These are phyloP conservation scores for Phortica variegata DNA, from an alignment of 1,140 invertebrate species.

Conservation along the genomic window DNA sequence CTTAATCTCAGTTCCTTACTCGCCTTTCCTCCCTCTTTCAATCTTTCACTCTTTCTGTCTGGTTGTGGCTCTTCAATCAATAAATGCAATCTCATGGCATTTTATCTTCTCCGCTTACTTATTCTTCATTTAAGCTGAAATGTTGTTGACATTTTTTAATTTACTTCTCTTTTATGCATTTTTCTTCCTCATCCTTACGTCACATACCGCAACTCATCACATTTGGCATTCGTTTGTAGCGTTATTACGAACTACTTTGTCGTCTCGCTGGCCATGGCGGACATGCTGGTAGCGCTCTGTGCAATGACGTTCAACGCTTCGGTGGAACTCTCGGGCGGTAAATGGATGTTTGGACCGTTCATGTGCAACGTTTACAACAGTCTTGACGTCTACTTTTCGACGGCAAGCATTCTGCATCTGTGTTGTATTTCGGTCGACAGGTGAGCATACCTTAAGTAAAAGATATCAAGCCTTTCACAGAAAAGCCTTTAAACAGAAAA, in stretches of 20 bases:
- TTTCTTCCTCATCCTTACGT: conserved; percentile 18
- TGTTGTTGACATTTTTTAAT: conserved; percentile 4
- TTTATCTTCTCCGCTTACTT: too few species aligned
- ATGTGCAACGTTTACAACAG: conserved; percentile 96
- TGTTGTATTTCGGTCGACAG: conserved; percentile 94
- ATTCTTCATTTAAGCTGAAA: too few species aligned
- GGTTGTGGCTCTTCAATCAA: too few species aligned
- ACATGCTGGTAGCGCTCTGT: conserved; percentile 87
- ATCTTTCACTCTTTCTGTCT: too few species aligned
- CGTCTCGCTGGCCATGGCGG: conserved; percentile 87
- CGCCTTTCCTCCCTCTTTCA: too few species aligned
- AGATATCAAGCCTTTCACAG: too few species aligned
- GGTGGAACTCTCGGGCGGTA: conserved; percentile 71
- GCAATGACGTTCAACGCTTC: conserved; percentile 96
- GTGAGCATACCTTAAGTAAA: conserved; percentile 23
- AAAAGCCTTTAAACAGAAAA: too few species aligned
- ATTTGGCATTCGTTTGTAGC: too few species aligned
- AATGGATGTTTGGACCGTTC: conserved; percentile 83
- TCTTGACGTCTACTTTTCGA: conserved; percentile 93
- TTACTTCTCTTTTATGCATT: neutral
- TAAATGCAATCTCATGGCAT: too few species aligned
- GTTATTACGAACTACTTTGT: conserved; percentile 95
- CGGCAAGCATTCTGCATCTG: conserved; percentile 89
- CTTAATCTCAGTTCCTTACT: too few species aligned
- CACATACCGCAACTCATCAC: too few species aligned